Conservation (phyloP, 2,113 vertebrate species). For the Empidonax alnorum region DNA sequence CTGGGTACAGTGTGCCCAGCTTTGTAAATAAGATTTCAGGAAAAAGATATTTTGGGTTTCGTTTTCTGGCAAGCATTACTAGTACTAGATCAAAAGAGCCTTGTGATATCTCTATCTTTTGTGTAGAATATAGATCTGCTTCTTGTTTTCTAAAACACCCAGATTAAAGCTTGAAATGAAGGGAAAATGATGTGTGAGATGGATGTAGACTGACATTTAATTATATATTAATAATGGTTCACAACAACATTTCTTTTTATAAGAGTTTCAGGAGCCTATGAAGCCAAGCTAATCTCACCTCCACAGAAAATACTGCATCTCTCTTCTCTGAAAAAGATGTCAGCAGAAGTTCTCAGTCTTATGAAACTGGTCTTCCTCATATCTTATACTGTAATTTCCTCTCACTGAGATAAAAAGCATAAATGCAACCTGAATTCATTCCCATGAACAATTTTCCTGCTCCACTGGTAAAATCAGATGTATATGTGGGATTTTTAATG, state of each 20-base stretch:
- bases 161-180: neutral
- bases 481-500: neutral
- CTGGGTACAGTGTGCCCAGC: neutral
- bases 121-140: neutral
- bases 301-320: neutral
- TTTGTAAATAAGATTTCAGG: neutral
- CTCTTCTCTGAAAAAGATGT: neutral
- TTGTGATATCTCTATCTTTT: neutral
- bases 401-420: neutral
- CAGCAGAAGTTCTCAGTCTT: neutral
- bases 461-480: neutral
- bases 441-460: neutral
- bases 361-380: neutral
- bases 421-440: neutral
- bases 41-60: neutral
- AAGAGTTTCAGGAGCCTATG: neutral
- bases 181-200: accelerated
- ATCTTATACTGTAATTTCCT: neutral
- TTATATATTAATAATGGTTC: neutral
- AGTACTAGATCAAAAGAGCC: neutral
- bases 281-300: neutral
- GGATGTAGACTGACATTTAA: neutral
- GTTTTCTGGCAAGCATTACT: neutral
- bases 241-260: neutral
- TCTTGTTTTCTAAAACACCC: neutral